Conservation (phyloP, 92 coral and sea anemone species). For the Parazoanthus darwini region DNA sequence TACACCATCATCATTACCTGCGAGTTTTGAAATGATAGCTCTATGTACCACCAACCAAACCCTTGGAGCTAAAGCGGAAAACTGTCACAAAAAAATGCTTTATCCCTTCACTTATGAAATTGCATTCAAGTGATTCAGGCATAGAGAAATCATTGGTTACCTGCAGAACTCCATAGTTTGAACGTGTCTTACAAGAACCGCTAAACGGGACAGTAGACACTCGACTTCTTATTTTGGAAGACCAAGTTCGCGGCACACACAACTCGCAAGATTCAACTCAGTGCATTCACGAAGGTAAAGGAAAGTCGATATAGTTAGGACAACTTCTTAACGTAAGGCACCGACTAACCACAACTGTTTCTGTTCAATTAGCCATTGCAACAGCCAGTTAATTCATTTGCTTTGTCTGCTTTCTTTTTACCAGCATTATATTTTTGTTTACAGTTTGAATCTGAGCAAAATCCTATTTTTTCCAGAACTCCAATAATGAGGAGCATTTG, state of each 20-base stretch:
- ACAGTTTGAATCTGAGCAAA: no score
- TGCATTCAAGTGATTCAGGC: not conserved
- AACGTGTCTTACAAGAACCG: not conserved
- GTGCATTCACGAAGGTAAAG: not conserved
- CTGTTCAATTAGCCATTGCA: no score
- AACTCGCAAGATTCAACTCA: not conserved
- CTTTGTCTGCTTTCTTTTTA: no score
- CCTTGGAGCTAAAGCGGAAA: not conserved
- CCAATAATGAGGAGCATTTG: not conserved
- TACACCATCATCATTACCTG: not conserved
- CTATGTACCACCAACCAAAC: conserved; percentile 2
- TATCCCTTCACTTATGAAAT: not conserved
- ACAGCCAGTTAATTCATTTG: no score
- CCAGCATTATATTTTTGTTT: no score
- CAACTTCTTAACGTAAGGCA: no score
- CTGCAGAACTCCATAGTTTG: not conserved
- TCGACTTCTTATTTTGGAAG: not conserved
- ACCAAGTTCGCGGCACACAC: not conserved
- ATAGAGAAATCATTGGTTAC: not conserved
- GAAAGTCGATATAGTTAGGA: no score
- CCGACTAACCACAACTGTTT: no score
- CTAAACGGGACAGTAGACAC: not conserved
- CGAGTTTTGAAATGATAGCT: not conserved
- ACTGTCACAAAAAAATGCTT: not conserved
- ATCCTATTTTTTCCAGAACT: not conserved